Conservation (phyloP, 2,113 vertebrate genomes). For the Malurus cyaneus region DNA sequence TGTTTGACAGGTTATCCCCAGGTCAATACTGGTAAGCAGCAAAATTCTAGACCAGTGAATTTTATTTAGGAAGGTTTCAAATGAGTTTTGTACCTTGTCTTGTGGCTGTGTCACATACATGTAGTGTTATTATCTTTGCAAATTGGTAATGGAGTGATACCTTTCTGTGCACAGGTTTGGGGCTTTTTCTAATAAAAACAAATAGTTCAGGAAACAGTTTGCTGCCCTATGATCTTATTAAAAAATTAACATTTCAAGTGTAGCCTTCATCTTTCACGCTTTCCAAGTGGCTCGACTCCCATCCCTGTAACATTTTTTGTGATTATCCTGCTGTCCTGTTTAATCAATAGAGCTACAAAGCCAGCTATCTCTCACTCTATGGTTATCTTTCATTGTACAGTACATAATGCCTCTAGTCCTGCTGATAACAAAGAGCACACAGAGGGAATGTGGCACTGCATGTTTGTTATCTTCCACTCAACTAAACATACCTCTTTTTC, state of each 20-base stretch:
- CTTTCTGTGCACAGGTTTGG: neutral
- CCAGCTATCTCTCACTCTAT: constrained; percentile 56
- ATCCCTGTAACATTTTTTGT: constrained; percentile 38
- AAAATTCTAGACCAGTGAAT: neutral
- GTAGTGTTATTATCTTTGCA: neutral
- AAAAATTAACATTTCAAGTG: constrained; percentile 43
- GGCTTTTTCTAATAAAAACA: neutral
- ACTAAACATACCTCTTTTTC: constrained; percentile 53
- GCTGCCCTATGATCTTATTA: neutral
- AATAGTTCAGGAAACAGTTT: neutral
- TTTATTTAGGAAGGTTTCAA: neutral
- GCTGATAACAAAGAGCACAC: constrained; percentile 65
- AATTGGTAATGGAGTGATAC: neutral
- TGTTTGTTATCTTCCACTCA: constrained; percentile 63
- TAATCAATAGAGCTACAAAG: constrained; percentile 68
- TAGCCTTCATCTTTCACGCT: constrained; percentile 23
- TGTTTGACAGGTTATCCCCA: neutral
- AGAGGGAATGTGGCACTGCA: constrained; percentile 47
- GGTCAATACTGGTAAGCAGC: neutral
- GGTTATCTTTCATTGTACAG: constrained; percentile 69
- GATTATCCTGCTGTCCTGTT: constrained; percentile 65
- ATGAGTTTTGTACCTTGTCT: neutral
- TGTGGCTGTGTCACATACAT: neutral
- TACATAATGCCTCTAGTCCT: constrained; percentile 51
- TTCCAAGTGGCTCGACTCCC: constrained; percentile 12